Evolutionary conservation across 2,888 invertebrate species (phyloP).

Genomic region (Hoplodrina ambigua): DNA sequence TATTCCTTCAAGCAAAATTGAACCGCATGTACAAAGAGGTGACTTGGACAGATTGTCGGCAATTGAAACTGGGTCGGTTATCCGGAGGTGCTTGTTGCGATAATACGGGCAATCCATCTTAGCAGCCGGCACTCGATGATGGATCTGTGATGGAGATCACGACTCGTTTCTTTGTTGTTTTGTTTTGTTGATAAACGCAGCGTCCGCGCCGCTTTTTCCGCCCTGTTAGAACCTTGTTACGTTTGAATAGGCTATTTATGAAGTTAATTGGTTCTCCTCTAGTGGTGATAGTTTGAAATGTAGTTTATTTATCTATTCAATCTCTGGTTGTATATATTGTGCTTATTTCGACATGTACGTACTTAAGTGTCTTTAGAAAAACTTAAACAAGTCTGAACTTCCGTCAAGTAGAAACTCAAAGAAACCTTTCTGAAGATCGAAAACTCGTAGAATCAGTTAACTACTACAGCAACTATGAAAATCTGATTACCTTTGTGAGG

Average conservation of each 20-base stretch:
- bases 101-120: slow-evolving; percentile 88
- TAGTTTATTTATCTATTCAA: slow-evolving; percentile 66
- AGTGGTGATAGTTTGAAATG: slow-evolving; percentile 73
- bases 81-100: slow-evolving; percentile 82
- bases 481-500: slow-evolving; percentile 1
- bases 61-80: slow-evolving; percentile 80
- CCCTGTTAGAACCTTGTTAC: slow-evolving; percentile 85
- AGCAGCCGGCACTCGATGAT: slow-evolving; percentile 80
- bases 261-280: slow-evolving; percentile 78
- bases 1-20: slow-evolving; percentile 76
- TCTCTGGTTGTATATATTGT: slow-evolving; percentile 32
- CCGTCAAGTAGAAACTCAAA: neutral
- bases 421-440: neutral
- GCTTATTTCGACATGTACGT: slow-evolving; percentile 22
- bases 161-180: slow-evolving; percentile 86
- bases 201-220: slow-evolving; percentile 77
- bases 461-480: neutral
- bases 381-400: neutral
- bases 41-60: slow-evolving; percentile 84
- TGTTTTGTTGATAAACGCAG: slow-evolving; percentile 83
- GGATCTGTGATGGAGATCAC: slow-evolving; percentile 88
- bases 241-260: slow-evolving; percentile 83
- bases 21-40: slow-evolving; percentile 73
- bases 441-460: neutral
- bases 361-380: neutral